Conservation (phyloP, 2,113 vertebrate genomes). For the Formicarius rufipectus region DNA sequence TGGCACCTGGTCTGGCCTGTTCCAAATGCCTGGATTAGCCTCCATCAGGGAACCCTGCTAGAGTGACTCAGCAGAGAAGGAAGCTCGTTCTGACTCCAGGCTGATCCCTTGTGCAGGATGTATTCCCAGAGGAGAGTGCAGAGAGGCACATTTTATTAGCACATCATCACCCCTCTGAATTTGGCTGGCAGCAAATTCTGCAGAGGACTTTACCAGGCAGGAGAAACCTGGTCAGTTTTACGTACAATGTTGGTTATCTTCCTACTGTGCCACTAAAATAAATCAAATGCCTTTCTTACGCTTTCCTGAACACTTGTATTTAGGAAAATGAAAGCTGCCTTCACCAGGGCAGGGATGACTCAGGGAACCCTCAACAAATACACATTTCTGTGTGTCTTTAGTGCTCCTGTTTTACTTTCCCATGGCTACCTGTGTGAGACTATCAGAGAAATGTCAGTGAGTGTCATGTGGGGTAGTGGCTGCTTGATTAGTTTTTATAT, state of each 20-base stretch:
- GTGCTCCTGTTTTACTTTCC: background rate
- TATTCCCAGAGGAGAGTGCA: background rate
- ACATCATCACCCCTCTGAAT: background rate
- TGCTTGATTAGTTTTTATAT: background rate
- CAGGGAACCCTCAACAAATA: background rate
- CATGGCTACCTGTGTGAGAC: background rate
- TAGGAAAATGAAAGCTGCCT: background rate
- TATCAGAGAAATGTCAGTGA: background rate
- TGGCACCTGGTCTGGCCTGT: background rate
- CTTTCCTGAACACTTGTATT: background rate
- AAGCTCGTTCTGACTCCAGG: background rate
- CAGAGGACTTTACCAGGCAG: background rate
- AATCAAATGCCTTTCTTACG: background rate
- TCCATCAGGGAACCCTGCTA: background rate
- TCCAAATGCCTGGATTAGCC: background rate
- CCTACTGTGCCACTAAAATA: background rate
- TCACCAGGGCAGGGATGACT: background rate
- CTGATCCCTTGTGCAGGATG: background rate
- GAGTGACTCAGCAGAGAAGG: background rate
- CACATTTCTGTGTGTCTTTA: background rate
- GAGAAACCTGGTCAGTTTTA: background rate
- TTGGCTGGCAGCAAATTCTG: background rate
- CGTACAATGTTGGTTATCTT: rapidly evolving
- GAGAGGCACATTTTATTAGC: background rate
- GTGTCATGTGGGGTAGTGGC: no score